Percentiles rank a stretch among this genome's conserved stretches.
phyloP scores from a whole-genome alignment of 2,888 invertebrate species.

The Chironomus riparius region DNA sequence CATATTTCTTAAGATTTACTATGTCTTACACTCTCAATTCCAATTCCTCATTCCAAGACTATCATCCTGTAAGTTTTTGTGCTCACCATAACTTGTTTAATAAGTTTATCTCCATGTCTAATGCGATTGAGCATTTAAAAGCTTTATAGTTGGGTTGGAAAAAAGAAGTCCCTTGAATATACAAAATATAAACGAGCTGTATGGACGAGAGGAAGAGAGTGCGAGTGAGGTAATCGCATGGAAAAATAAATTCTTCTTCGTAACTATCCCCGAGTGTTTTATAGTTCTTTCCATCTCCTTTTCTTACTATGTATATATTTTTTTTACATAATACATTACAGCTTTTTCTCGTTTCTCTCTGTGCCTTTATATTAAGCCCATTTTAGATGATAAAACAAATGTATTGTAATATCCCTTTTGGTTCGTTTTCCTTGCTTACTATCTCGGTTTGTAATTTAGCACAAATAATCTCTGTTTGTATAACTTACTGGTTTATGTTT shows the following conservation, averaged over 20 bases:
- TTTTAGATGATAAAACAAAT: slow-evolving; percentile 17
- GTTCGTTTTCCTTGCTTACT: background rate
- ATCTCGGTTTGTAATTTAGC: background rate
- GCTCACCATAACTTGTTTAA: background rate
- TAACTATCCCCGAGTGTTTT: background rate
- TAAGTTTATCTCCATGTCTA: background rate
- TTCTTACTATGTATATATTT: background rate
- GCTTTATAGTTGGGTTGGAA: too few relatives aligned
- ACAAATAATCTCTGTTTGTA: too few relatives aligned
- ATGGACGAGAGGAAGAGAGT: background rate
- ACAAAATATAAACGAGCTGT: background rate
- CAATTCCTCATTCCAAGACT: too few relatives aligned
- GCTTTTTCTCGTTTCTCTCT: background rate
- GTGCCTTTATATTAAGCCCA: background rate
- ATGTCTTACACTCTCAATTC: too few relatives aligned
- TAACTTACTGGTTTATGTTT: too few relatives aligned
- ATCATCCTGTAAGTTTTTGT: too few relatives aligned
- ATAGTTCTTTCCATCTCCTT: background rate
- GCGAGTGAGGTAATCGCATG: background rate
- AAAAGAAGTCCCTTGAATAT: too few relatives aligned
- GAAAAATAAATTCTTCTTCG: background rate
- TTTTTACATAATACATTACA: background rate
- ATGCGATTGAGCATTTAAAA: background rate
- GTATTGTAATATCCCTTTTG: slow-evolving; percentile 1
- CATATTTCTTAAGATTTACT: too few relatives aligned